Evolutionary conservation across 1,140 invertebrate genomes (phyloP).

Genomic region (Linepithema humile): DNA sequence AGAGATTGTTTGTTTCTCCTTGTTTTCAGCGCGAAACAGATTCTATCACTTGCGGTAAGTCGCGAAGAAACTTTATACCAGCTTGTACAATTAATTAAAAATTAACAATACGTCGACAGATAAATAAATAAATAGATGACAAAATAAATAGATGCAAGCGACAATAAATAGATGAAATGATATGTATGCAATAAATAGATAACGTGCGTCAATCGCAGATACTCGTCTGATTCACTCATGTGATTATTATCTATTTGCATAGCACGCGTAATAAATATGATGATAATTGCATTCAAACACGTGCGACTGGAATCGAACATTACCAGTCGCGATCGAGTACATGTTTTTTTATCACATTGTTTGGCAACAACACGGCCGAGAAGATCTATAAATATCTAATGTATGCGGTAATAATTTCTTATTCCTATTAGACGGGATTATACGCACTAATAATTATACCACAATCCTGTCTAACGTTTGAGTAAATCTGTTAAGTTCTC

Average conservation of each 20-base stretch:
- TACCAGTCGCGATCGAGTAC: constrained; percentile 6
- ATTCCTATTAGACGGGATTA: not conserved
- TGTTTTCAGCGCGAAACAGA: not conserved
- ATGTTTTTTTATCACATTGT: constrained; percentile 59
- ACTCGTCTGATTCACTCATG: constrained; percentile 33
- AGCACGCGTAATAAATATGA: constrained; percentile 15
- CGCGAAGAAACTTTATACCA: not conserved
- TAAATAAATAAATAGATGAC: constrained; percentile 24
- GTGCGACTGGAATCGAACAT: constrained; percentile 6
- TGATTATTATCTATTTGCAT: constrained; percentile 32
- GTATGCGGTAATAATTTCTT: constrained; percentile 32
- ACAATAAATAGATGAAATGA: constrained; percentile 25
- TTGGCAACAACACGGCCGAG: constrained; percentile 42
- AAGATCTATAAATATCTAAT: constrained; percentile 54
- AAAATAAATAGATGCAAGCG: constrained; percentile 28
- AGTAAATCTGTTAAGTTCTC: constrained; percentile 58
- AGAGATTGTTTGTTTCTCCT: not conserved
- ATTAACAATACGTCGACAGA: not conserved
- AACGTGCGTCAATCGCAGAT: constrained; percentile 1
- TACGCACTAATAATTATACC: no score
- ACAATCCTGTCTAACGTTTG: constrained; percentile 44
- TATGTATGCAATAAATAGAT: constrained; percentile 21
- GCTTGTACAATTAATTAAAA: not conserved
- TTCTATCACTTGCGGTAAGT: not conserved
- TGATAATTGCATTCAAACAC: constrained; percentile 30